A percentile compares a stretch with the other conserved stretches of the same genome.
phyloP scores from a whole-genome alignment of 2,113 vertebrate species.

The Vidua macroura region DNA sequence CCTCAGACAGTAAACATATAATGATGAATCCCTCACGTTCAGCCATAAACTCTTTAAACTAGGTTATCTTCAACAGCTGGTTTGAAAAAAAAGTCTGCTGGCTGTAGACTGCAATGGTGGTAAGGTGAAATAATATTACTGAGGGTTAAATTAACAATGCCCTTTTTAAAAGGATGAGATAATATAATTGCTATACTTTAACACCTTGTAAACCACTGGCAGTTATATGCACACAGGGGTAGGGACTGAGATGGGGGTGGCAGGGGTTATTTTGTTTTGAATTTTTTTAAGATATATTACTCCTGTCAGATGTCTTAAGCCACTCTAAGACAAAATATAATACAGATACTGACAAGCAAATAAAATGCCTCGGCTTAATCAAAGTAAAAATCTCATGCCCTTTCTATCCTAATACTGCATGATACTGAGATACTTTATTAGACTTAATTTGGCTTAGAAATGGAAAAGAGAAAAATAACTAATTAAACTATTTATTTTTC shows the following conservation, averaged over 20 bases:
- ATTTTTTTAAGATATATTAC: background rate
- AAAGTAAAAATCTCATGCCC: background rate
- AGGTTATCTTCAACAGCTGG: slow-evolving; percentile 78
- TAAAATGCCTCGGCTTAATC: background rate
- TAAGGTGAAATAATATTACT: background rate
- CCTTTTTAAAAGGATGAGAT: slow-evolving; percentile 6
- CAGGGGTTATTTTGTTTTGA: background rate
- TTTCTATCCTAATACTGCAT: background rate
- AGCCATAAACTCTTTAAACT: slow-evolving; percentile 83
- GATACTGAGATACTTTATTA: background rate
- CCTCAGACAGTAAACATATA: slow-evolving; percentile 95
- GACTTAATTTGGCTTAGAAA: background rate
- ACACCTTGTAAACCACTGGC: slow-evolving; percentile 1
- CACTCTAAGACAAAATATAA: slow-evolving; percentile 5
- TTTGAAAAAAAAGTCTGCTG: slow-evolving; percentile 50
- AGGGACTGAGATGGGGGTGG: background rate
- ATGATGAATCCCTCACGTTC: slow-evolving; percentile 89
- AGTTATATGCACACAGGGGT: background rate
- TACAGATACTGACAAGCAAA: background rate
- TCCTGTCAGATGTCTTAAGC: background rate
- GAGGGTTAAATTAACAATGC: slow-evolving; percentile 46
- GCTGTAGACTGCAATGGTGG: slow-evolving; percentile 37
- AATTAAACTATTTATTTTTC: background rate
- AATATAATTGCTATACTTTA: slow-evolving; percentile 41
- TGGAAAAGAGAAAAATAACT: background rate